Percentiles rank a stretch among this genome's conserved stretches.
These are phyloP conservation scores for Hirundo rustica DNA, from an alignment of 2,797 vertebrate genomes.

Conservation along the genomic window DNA sequence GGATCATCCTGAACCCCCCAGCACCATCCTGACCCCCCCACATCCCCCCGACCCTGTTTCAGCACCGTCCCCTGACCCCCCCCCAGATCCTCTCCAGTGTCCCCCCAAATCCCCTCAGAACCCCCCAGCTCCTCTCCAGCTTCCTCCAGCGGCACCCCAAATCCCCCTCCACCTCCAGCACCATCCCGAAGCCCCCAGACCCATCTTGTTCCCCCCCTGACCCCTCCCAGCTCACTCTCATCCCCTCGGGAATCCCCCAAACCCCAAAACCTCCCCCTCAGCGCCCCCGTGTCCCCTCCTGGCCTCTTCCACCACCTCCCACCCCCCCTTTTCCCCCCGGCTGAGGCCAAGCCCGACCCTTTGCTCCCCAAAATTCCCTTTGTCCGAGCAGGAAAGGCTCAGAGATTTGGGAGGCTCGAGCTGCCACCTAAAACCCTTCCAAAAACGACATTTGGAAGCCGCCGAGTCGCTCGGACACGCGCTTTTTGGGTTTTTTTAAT, in stretches of 20 bases:
- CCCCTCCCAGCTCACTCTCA: not conserved
- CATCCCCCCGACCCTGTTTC: not conserved
- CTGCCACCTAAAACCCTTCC: not conserved
- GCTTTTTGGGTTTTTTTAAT: not conserved
- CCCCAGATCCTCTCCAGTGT: too few species aligned
- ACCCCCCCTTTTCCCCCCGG: not conserved
- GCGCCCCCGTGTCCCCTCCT: not conserved
- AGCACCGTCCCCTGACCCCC: not conserved
- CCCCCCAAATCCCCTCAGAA: not conserved
- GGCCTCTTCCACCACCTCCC: not conserved
- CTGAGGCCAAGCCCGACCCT: not conserved
- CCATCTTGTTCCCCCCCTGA: not conserved
- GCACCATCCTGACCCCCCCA: too few species aligned
- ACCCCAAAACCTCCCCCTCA: not conserved
- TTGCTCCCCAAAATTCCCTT: not conserved
- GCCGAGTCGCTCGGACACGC: not conserved
- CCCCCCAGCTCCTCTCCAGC: too few species aligned
- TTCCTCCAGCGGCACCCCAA: too few species aligned
- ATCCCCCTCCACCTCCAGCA: not conserved
- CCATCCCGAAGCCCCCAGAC: not conserved
- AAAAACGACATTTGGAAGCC: too few species aligned
- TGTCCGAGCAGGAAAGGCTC: not conserved
- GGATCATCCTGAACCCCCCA: too few species aligned
- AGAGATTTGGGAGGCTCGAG: not conserved
- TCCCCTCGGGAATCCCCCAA: not conserved